A percentile compares a stretch with the other conserved stretches of the same genome.
Evolutionary conservation across 2,113 vertebrate species (phyloP).

Genomic region (Morone chrysops): DNA sequence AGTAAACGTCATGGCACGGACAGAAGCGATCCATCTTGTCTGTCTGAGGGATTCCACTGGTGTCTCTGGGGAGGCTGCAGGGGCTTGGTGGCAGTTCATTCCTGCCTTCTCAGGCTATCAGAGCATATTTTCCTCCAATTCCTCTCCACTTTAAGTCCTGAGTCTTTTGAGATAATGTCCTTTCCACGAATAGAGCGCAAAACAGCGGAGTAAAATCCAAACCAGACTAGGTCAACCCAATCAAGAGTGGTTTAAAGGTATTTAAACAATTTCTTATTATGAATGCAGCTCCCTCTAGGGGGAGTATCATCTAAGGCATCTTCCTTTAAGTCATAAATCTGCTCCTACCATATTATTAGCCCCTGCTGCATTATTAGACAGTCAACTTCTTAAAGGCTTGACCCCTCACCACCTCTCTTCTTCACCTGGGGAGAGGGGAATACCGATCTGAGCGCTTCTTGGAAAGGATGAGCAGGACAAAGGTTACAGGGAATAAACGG

Average conservation of each 20-base stretch:
- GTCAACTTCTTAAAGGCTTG: constrained; percentile 20
- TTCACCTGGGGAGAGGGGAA: constrained; percentile 31
- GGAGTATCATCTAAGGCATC: constrained; percentile 9
- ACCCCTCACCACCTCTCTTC: constrained; percentile 17
- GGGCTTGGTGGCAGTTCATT: constrained; percentile 37
- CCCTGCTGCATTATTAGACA: constrained; percentile 34
- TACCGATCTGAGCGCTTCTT: constrained; percentile 8
- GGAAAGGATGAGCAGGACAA: constrained; percentile 31
- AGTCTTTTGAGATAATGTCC: constrained; percentile 17
- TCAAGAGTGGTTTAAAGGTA: constrained; percentile 39
- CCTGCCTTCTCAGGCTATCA: constrained; percentile 15
- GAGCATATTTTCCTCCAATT: constrained; percentile 31
- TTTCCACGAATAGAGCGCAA: constrained; percentile 16
- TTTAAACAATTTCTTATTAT: constrained; percentile 34
- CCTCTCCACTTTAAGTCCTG: background rate
- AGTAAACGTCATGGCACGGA: constrained; percentile 23
- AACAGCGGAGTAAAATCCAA: constrained; percentile 30
- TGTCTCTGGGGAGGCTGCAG: constrained; percentile 50
- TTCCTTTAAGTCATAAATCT: constrained; percentile 40
- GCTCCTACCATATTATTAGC: constrained; percentile 1
- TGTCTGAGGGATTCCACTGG: constrained; percentile 54
- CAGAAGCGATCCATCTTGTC: constrained; percentile 33
- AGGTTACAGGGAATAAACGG: constrained; percentile 41
- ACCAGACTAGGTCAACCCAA: constrained; percentile 31
- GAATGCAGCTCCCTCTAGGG: constrained; percentile 16